Evolutionary conservation across 1,140 invertebrate species (phyloP).

Genomic region (Palaemon carinicauda): DNA sequence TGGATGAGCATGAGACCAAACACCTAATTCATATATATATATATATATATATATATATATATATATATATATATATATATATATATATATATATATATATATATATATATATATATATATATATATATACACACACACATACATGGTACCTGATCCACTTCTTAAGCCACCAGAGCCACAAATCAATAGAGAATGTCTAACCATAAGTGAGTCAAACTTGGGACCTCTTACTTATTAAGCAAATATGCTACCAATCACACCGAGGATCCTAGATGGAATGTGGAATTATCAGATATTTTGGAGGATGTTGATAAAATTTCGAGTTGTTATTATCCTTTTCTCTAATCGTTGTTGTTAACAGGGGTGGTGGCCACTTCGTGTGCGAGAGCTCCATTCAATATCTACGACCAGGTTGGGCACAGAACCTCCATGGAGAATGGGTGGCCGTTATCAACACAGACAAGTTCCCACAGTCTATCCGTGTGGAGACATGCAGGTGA

Average conservation of each 20-base stretch:
- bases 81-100: not conserved
- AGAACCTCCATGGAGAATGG: conserved; percentile 66
- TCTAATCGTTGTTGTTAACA: not conserved
- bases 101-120: not conserved
- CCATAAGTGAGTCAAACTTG: too few species aligned
- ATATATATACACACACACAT: not conserved
- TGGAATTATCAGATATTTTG: too few species aligned
- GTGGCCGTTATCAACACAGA: conserved; percentile 57
- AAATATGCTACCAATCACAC: too few species aligned
- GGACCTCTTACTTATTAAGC: not conserved
- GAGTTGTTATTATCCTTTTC: not conserved
- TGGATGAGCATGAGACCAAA: too few species aligned
- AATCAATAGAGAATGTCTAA: not conserved
- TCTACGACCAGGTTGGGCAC: conserved; percentile 66
- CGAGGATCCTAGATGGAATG: too few species aligned
- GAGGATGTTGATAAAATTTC: too few species aligned
- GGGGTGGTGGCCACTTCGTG: conserved; percentile 65
- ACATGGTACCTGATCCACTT: not conserved
- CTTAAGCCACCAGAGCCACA: not conserved
- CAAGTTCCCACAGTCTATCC: conserved; percentile 13
- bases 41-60: not conserved
- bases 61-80: not conserved
- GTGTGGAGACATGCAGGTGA: conserved; percentile 66
- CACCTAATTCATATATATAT: too few species aligned
- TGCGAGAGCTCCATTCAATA: conserved; percentile 65